These are phyloP conservation scores for Myotis davidii DNA, from an alignment of 2,113 vertebrate genomes.

Conservation along the genomic window DNA sequence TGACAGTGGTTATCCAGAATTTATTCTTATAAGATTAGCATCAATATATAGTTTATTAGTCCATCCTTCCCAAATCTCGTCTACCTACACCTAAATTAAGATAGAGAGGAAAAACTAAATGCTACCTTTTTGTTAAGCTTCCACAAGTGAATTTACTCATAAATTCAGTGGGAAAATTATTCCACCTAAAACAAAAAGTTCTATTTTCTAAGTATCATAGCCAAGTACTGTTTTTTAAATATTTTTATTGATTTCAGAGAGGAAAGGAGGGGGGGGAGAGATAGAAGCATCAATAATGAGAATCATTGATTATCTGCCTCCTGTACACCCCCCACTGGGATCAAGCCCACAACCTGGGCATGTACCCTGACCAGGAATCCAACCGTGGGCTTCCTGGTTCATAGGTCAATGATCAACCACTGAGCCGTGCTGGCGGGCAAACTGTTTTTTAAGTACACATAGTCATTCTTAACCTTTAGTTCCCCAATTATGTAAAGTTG, in stretches of 20 bases:
- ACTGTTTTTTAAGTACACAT: background rate
- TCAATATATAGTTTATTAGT: background rate
- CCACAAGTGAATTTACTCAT: background rate
- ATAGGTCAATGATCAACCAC: no score
- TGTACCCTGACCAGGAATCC: no score
- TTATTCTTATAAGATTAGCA: background rate
- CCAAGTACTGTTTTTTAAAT: background rate
- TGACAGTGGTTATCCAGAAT: background rate
- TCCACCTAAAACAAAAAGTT: background rate
- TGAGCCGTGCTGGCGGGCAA: background rate
- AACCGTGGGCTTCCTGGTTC: no score
- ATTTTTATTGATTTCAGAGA: no score
- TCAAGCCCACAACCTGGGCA: no score
- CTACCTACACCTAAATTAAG: background rate
- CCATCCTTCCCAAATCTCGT: background rate
- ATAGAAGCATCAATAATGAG: no score
- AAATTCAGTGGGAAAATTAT: background rate
- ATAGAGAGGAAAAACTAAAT: constrained; percentile 13
- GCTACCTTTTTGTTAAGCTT: background rate
- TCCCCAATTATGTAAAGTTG: background rate
- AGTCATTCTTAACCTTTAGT: background rate
- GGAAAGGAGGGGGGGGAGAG: no score
- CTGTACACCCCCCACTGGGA: no score
- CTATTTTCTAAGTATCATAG: background rate
- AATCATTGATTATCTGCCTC: no score